phyloP scores from a whole-genome alignment of 2,797 vertebrate genomes.

The Spheniscus humboldti region DNA sequence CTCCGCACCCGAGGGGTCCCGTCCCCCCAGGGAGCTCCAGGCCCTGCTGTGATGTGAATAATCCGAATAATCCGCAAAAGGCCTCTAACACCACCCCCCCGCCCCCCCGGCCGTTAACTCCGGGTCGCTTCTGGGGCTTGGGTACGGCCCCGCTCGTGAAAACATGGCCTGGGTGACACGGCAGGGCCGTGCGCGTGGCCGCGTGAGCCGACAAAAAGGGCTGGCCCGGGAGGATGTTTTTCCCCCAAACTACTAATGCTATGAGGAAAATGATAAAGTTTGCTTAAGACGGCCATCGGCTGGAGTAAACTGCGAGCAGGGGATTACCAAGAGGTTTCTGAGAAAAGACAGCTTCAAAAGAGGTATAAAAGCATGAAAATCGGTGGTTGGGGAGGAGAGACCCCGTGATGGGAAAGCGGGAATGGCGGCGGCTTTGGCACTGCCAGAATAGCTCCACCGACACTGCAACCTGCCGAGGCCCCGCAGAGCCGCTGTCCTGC shows the following conservation, averaged over 20 bases:
- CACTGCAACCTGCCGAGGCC: not conserved
- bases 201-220: not conserved
- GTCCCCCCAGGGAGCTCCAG: not conserved
- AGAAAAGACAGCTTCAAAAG: not conserved
- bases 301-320: not conserved
- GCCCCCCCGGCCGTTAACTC: not conserved
- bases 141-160: not conserved
- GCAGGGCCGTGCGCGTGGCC: fast-evolving
- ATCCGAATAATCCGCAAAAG: not conserved
- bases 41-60: not conserved
- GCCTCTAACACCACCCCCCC: not conserved
- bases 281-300: fast-evolving
- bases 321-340: not conserved
- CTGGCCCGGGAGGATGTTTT: fast-evolving
- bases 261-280: fast-evolving
- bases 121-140: fast-evolving
- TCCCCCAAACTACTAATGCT: not conserved
- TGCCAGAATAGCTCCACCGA: not conserved
- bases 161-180: fast-evolving
- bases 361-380: not conserved
- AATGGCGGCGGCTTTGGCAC: not conserved
- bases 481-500: not conserved
- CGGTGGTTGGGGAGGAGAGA: fast-evolving
- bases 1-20: not conserved
- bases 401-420: not conserved